Evolutionary conservation across 2,888 invertebrate species (phyloP).

Genomic region (Cantharis lateralis): DNA sequence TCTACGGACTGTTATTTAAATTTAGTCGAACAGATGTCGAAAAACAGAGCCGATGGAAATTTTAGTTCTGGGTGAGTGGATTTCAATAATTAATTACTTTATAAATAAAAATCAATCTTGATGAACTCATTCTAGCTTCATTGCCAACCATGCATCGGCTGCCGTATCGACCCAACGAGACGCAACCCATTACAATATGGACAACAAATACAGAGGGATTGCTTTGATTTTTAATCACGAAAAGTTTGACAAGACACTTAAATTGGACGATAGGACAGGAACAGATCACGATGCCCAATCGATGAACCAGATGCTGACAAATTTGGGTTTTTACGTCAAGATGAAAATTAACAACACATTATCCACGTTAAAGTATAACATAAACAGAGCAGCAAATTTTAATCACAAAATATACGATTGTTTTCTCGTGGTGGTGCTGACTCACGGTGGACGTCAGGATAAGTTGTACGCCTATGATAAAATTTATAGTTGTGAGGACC

Average conservation of each 20-base stretch:
- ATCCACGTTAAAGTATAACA: too few relatives aligned
- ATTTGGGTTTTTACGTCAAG: constrained; percentile 64
- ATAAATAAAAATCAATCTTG: too few relatives aligned
- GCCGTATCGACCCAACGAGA: too few relatives aligned
- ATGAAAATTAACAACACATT: too few relatives aligned
- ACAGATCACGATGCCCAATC: constrained; percentile 85
- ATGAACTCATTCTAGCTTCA: too few relatives aligned
- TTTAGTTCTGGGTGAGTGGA: too few relatives aligned
- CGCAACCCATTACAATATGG: constrained; percentile 74
- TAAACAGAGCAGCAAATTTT: too few relatives aligned
- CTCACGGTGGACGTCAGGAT: constrained; percentile 71
- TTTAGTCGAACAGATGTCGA: too few relatives aligned
- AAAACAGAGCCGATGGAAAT: too few relatives aligned
- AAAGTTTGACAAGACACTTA: constrained; percentile 42
- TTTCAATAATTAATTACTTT: too few relatives aligned
- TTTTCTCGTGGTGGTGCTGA: constrained; percentile 79
- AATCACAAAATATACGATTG: constrained; percentile 75
- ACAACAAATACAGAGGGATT: constrained; percentile 76
- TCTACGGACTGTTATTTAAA: too few relatives aligned
- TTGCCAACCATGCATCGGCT: too few relatives aligned
- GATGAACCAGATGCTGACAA: constrained; percentile 66
- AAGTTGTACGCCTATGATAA: constrained; percentile 76
- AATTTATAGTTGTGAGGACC: constrained; percentile 78
- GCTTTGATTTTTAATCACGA: constrained; percentile 93
- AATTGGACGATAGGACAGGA: constrained; percentile 62